Evolutionary conservation across 2,888 invertebrate genomes (phyloP).

Genomic region (Andrena fulva): DNA sequence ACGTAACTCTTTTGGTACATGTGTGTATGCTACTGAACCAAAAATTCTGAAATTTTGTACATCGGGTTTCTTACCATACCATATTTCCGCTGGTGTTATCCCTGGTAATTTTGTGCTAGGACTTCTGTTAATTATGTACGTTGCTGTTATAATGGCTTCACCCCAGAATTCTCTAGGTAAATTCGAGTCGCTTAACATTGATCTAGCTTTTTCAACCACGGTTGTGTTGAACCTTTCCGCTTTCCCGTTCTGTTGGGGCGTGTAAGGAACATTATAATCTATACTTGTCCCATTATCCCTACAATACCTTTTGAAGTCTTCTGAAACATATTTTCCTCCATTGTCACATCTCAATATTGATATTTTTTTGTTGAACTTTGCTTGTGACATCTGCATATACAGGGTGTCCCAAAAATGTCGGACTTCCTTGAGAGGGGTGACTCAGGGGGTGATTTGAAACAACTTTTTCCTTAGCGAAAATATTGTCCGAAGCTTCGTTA

Average conservation of each 20-base stretch:
- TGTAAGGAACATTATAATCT: conserved; percentile 11
- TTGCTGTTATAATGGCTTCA: conserved; percentile 11
- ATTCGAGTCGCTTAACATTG: neutral
- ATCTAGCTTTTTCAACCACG: neutral
- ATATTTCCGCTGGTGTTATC: conserved; percentile 11
- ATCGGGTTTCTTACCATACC: conserved; percentile 16
- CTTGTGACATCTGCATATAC: conserved; percentile 1
- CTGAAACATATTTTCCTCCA: conserved; percentile 5
- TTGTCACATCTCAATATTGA: conserved; percentile 19
- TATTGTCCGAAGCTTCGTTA: too few species aligned
- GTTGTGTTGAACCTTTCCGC: conserved; percentile 15
- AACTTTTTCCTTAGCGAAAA: too few species aligned
- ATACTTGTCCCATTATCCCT: neutral
- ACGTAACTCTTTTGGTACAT: conserved; percentile 8
- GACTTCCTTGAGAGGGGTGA: too few species aligned
- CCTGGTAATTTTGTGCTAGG: neutral
- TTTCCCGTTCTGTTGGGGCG: conserved; percentile 16
- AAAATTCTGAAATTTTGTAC: conserved; percentile 8
- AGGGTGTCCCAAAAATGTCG: too few species aligned
- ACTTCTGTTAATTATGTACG: conserved; percentile 14
- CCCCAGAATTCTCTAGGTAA: neutral
- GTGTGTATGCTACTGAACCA: conserved; percentile 15
- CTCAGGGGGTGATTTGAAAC: too few species aligned
- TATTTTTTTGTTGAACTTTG: neutral
- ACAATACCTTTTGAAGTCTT: neutral